These are phyloP conservation scores for Toxotes chatareus DNA, from an alignment of 2,113 vertebrate species.

Conservation along the genomic window DNA sequence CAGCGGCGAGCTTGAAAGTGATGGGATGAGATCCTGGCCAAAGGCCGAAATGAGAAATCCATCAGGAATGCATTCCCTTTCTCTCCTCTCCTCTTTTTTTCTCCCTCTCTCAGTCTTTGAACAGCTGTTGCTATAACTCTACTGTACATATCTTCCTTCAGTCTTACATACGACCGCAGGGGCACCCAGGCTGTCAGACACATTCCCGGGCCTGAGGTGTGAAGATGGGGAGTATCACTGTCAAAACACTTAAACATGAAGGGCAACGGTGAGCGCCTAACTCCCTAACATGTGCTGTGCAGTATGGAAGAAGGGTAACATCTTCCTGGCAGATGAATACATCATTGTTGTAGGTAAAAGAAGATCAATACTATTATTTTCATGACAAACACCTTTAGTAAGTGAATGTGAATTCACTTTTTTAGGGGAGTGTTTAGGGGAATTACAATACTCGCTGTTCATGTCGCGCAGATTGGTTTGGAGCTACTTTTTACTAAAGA, in stretches of 20 bases:
- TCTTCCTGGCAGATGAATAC: slow-evolving; percentile 34
- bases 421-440: neutral
- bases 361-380: neutral
- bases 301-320: slow-evolving; percentile 1
- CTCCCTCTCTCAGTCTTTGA: slow-evolving; percentile 68
- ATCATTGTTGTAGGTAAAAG: slow-evolving; percentile 17
- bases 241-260: slow-evolving; percentile 49
- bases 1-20: slow-evolving; percentile 87
- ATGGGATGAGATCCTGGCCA: slow-evolving; percentile 90
- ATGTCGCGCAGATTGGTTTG: neutral
- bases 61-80: slow-evolving; percentile 90
- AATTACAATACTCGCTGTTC: slow-evolving; percentile 8
- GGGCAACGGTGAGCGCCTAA: slow-evolving; percentile 30
- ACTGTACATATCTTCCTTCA: slow-evolving; percentile 80
- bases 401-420: neutral
- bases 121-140: slow-evolving; percentile 92
- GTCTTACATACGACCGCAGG: slow-evolving; percentile 72
- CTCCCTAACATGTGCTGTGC: slow-evolving; percentile 24
- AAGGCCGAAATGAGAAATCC: slow-evolving; percentile 90
- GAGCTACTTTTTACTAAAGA: neutral
- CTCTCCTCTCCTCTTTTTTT: slow-evolving; percentile 60
- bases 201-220: slow-evolving; percentile 54
- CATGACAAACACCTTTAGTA: neutral
- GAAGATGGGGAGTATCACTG: slow-evolving; percentile 55
- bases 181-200: slow-evolving; percentile 69